Evolutionary conservation across 2,113 vertebrate species (phyloP).

Genomic region (Gavia stellata): DNA sequence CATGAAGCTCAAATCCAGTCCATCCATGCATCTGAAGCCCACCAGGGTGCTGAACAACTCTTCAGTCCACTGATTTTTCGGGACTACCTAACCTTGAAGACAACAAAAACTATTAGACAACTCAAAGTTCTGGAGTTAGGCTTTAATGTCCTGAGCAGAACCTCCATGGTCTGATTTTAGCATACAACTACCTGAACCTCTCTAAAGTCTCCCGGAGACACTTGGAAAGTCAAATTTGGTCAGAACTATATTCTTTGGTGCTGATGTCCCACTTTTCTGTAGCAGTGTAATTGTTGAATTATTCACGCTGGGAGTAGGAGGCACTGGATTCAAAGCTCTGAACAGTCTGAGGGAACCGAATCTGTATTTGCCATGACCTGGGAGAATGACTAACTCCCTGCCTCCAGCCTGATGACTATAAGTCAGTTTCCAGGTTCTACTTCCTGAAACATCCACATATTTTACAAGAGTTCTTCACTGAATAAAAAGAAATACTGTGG

Average conservation of each 20-base stretch:
- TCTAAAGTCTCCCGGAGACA: neutral
- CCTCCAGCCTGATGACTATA: neutral
- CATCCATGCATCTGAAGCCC: neutral
- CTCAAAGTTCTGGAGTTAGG: neutral
- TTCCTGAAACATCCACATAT: neutral
- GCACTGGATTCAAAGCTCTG: conserved; percentile 17
- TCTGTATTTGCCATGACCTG: neutral
- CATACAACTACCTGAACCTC: neutral
- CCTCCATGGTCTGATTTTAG: neutral
- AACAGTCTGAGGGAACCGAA: neutral
- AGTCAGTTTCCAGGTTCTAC: neutral
- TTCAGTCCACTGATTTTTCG: neutral
- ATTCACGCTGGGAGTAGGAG: neutral
- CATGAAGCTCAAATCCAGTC: neutral
- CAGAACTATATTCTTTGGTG: neutral
- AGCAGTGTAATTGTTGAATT: neutral
- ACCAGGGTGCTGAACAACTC: neutral
- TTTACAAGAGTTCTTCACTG: neutral
- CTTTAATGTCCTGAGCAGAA: neutral
- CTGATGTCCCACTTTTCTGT: neutral
- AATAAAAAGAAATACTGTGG: neutral
- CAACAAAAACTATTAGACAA: neutral
- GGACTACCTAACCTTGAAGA: neutral
- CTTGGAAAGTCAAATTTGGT: neutral
- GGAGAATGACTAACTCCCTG: neutral